Conservation (phyloP, 2,113 vertebrate genomes). For the Chaenocephalus aceratus region DNA sequence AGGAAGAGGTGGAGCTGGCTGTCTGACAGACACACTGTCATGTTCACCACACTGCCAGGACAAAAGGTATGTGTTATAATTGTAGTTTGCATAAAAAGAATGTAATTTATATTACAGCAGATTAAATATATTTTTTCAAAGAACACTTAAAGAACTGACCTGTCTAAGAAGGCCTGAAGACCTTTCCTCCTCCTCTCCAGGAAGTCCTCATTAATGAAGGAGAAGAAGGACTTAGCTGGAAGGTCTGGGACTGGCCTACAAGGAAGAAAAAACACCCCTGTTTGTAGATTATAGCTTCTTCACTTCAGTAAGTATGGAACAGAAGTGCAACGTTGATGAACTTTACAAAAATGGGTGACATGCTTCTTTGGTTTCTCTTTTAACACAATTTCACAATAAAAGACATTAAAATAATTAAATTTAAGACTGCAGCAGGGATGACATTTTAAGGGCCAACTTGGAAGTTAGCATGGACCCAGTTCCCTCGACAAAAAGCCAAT, state of each 20-base stretch:
- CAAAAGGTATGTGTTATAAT: not conserved
- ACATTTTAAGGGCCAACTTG: too few species aligned
- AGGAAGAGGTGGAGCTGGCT: constrained; percentile 97
- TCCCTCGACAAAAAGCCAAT: too few species aligned
- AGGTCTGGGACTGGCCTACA: constrained; percentile 93
- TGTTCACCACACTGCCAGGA: constrained; percentile 89
- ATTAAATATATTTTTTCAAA: not conserved
- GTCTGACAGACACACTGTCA: constrained; percentile 94
- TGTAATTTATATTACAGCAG: not conserved
- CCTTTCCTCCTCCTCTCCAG: constrained; percentile 92
- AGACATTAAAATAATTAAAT: too few species aligned
- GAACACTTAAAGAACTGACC: constrained; percentile 75
- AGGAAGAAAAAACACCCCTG: not conserved
- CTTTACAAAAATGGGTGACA: not conserved
- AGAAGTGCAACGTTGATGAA: not conserved
- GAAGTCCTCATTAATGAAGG: constrained; percentile 90
- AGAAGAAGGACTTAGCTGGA: constrained; percentile 90
- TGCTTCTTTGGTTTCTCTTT: not conserved
- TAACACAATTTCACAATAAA: not conserved
- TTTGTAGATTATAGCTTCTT: not conserved
- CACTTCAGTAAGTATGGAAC: not conserved
- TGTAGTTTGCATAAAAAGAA: not conserved
- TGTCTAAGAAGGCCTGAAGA: constrained; percentile 92
- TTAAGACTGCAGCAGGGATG: not conserved
- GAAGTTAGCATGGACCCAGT: too few species aligned